Evolutionary conservation across 2,113 vertebrate genomes (phyloP), one percentile per base, ranked within the genome.

Genomic region (Phaethon lepturus): DNA sequence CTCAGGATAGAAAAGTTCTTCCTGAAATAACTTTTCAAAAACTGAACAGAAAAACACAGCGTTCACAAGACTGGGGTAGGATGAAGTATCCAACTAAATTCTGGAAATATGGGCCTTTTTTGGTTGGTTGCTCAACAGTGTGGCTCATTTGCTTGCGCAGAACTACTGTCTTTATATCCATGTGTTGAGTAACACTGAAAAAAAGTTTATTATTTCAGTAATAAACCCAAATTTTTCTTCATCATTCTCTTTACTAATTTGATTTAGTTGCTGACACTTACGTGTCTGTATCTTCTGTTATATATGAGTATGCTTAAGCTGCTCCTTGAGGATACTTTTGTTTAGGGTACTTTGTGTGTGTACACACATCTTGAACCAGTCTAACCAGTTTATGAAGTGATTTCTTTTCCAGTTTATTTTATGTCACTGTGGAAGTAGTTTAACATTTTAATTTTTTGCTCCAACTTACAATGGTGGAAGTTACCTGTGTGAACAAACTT

Each of bases 41-140:
- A 22, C 16, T 26, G 19, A 58, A 16, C 7, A 73, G 45, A 29
- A 31, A n/a, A 66, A 8, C 6, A 17, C 7, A 50, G 35, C 13
- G 4, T 60, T 80, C 42, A 42, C 6, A 20, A 60, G 56, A 26
- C 16, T 17, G 5, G 13, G 24, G 11, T 2, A 10, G 29, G 10
- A 7, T 13, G 13, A n/a, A 18, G 8, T 47, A 20, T 26, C 19
- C 26, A 75, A 19, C 7, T 14, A 28, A 50, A 40, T 45, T n/a
- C 52, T 76, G 23, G 12, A 47, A 35, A 10, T 10, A 6, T 14
- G 23, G 26, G 13, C 4, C 2, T 10, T 25, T 38, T 15, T 20
- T 63, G 3, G 8, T 62, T 60, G 16, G 2, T 24, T 56, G 19
- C 12, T 77, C 5, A 2, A 10, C 3, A 2, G 6, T 24, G 8